Conservation (phyloP, 2,888 invertebrate species). For the Scaeva pyrastri region DNA sequence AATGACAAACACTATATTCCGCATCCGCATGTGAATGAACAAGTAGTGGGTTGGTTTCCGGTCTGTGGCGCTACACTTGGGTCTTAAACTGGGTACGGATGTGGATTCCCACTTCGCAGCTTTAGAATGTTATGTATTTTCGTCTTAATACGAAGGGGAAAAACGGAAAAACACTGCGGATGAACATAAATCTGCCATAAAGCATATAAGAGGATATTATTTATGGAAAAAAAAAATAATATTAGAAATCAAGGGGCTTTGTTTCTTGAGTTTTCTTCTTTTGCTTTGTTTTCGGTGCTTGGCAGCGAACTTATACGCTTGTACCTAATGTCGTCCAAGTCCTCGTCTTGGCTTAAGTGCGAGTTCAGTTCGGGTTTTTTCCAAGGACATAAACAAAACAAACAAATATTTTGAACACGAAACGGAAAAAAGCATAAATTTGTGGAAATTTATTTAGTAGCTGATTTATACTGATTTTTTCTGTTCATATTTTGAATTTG, state of each 20-base stretch:
- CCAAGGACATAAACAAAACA: constrained; percentile 21
- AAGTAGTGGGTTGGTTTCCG: constrained; percentile 18
- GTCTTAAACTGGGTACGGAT: too few relatives aligned
- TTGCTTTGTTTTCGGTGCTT: background rate
- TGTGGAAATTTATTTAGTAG: constrained; percentile 39
- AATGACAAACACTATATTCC: constrained; percentile 33
- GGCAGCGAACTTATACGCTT: background rate
- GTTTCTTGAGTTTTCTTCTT: background rate
- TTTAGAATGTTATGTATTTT: constrained; percentile 24
- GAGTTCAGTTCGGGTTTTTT: background rate
- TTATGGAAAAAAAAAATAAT: constrained; percentile 62
- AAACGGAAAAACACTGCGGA: constrained; percentile 42
- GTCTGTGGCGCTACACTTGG: background rate
- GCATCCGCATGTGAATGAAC: constrained; percentile 8
- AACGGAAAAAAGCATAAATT: constrained; percentile 50
- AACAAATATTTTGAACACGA: constrained; percentile 26
- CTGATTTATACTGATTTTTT: constrained; percentile 6
- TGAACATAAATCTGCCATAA: constrained; percentile 67
- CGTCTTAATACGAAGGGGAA: background rate
- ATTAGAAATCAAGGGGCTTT: constrained; percentile 16
- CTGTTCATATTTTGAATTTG: background rate
- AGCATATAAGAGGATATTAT: constrained; percentile 66
- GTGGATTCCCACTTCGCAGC: background rate
- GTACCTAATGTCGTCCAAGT: background rate
- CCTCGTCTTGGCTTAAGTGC: constrained; percentile 22